Evolutionary conservation across 2,113 vertebrate genomes (phyloP), one percentile per base, ranked within the genome.

Genomic region (Ictidomys tridecemlineatus): DNA sequence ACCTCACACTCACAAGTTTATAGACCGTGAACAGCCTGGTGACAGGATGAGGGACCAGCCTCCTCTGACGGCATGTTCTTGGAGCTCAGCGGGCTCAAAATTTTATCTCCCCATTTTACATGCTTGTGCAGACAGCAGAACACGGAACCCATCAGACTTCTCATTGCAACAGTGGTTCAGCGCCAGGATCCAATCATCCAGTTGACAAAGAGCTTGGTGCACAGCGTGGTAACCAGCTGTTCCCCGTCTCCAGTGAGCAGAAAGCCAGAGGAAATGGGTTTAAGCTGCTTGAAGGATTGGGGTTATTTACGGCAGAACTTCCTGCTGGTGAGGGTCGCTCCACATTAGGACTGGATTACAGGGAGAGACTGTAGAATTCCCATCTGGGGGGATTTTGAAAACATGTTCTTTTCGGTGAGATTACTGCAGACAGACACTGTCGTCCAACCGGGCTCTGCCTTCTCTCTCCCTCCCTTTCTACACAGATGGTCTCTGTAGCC

Each of bases 201-300:
- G n/a, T 84, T 91, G 91, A 97, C 93, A 92, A 89, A 93, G 78
- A 90, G 87, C 93, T 91, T 73, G 80, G 92, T 82, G 48, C 39
- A 14, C 94, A 91, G 94, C 48, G 48, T 61, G 51, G 83, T 73
- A 93, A 72, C 95, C 98, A 97, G 95, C 97, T 98, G 96, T 98
- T 96, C 95, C 86, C 95, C 95, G 84, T 97, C 97, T 93, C 94
- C 95, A 97, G 89, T 34, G 91, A 96, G 95, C 93, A 76, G 73
- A 67, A 79, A 94, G 91, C 69, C 18, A 67, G 95, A 96, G 97
- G 97, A 97, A 98, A 98, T 97, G 89, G 94, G 89, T 96, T 97
- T 98, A 98, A 98, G 97, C 97, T 96, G 96, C 95, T 39, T 98
- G 95, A 96, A 98, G 95, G 94, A 97, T 97, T 93, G 97, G 87